Evolutionary conservation across 2,113 vertebrate genomes (phyloP).

Genomic region (Struthio camelus): DNA sequence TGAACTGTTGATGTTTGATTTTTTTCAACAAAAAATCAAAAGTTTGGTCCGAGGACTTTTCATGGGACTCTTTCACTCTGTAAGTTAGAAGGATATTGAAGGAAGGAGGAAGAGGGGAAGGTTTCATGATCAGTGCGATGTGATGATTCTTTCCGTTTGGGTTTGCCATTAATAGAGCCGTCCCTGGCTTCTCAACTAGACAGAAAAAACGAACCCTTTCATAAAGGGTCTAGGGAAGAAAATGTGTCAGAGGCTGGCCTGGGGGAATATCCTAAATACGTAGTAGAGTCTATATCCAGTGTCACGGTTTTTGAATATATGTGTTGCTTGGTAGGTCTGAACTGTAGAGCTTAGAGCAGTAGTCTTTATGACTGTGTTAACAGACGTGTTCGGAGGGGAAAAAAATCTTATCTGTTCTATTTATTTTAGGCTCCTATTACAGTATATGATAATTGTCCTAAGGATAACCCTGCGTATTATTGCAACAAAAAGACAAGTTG

Average conservation of each 20-base stretch:
- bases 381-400: background rate
- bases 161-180: background rate
- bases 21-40: too few relatives aligned
- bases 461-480: slow-evolving; percentile 90
- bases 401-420: background rate
- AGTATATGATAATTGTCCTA: slow-evolving; percentile 85
- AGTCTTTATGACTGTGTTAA: background rate
- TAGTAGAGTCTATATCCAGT: background rate
- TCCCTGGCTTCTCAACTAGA: background rate
- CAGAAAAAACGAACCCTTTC: background rate
- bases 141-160: background rate
- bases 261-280: background rate
- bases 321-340: background rate
- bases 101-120: background rate
- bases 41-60: background rate
- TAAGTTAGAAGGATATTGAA: background rate
- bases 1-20: background rate
- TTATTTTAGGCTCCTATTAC: slow-evolving; percentile 81
- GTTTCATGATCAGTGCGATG: background rate
- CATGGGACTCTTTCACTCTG: accelerated
- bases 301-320: background rate
- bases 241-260: background rate
- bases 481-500: slow-evolving; percentile 98
- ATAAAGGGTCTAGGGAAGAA: background rate
- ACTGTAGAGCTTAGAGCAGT: background rate